phyloP scores from a whole-genome alignment of 2,797 vertebrate species.

The Chromobotia macracanthus region DNA sequence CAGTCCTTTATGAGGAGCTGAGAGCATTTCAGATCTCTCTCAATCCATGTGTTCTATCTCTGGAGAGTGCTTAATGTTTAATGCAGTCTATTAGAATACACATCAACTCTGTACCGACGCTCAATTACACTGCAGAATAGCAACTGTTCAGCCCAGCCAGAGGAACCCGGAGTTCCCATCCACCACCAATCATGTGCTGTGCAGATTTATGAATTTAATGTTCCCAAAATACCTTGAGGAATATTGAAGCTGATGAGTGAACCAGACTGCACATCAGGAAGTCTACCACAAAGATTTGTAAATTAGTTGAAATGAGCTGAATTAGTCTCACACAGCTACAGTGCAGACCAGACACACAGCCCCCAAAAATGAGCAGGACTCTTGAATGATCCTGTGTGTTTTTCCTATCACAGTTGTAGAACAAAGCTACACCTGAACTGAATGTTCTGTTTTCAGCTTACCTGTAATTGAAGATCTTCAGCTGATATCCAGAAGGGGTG shows the following conservation, averaged over 20 bases:
- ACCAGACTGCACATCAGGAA: conserved; percentile 16
- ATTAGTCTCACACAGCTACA: background rate
- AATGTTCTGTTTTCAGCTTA: conserved; percentile 4
- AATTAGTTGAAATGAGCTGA: background rate
- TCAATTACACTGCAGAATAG: conserved; percentile 39
- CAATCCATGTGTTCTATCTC: conserved; percentile 32
- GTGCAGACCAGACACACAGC: background rate
- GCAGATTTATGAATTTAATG: conserved; percentile 46
- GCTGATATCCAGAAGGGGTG: background rate
- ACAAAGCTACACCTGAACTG: background rate
- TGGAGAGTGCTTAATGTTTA: conserved; percentile 48
- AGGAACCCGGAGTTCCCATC: conserved; percentile 31
- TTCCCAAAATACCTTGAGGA: conserved; percentile 43
- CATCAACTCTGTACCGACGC: conserved; percentile 37
- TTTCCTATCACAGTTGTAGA: background rate
- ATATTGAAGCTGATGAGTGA: conserved; percentile 36
- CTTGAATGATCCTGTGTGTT: background rate
- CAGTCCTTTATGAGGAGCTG: conserved; percentile 31
- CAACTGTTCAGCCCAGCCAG: conserved; percentile 22
- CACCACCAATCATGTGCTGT: conserved; percentile 26
- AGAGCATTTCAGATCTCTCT: conserved; percentile 20
- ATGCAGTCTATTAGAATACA: conserved; percentile 48
- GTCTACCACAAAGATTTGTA: background rate
- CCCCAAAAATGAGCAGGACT: background rate
- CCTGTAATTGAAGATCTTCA: conserved; percentile 5